These are phyloP conservation scores for Eira barbara DNA, from an alignment of 2,113 vertebrate genomes.

Conservation along the genomic window DNA sequence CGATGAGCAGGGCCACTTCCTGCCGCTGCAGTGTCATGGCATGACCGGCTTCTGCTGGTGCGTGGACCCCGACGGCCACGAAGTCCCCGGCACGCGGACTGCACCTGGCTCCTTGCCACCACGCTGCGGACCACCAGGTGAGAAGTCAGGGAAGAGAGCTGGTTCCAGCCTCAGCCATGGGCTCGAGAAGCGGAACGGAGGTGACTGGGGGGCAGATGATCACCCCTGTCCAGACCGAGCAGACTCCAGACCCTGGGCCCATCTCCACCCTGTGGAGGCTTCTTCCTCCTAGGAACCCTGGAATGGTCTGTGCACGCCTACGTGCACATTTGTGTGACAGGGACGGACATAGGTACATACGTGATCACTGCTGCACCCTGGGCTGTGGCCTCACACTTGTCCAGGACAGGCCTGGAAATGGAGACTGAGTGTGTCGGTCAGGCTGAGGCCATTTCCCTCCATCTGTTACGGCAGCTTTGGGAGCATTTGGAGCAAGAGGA, in stretches of 20 bases:
- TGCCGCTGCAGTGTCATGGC: conserved; percentile 87
- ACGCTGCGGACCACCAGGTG: conserved; percentile 84
- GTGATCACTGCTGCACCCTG: neutral
- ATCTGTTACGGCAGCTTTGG: neutral
- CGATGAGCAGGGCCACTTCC: conserved; percentile 84
- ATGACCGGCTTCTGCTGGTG: conserved; percentile 92
- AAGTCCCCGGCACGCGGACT: conserved; percentile 86
- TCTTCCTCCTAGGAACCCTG: neutral
- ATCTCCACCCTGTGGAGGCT: neutral
- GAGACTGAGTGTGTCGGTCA: neutral
- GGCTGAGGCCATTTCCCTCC: neutral
- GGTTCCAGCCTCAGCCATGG: neutral
- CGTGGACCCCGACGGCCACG: conserved; percentile 84
- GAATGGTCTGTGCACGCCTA: neutral
- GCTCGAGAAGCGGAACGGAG: neutral
- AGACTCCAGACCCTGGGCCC: neutral
- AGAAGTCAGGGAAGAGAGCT: neutral
- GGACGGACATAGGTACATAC: neutral
- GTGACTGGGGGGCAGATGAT: too few species aligned
- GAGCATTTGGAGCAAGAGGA: neutral
- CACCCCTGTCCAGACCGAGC: neutral
- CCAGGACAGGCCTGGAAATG: neutral
- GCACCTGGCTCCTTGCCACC: conserved; percentile 72
- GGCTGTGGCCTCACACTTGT: neutral
- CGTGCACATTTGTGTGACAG: neutral